Base-by-base conservation (phyloP, 2,797 vertebrate species). In the Heterohyrax brucei region DNA sequence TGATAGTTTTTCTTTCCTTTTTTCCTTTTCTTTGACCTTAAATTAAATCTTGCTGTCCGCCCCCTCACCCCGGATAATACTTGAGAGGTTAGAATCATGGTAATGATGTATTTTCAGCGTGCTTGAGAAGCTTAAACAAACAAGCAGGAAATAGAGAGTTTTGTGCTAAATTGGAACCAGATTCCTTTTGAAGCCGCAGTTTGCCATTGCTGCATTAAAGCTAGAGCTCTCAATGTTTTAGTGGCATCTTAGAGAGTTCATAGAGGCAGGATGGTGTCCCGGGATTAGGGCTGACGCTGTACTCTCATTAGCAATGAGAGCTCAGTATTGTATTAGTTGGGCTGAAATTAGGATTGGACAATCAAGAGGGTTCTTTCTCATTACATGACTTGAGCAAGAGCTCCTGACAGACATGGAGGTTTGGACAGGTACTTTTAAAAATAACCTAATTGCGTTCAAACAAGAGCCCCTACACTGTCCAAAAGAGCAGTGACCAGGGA, bases 31-130 rank as follows among this genome's bases (percentile, higher is more conserved):
- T 93, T 73, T 95, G 95, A 97, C 96, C 97, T 92, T 97, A 97
- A 96, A 96, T 98, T 97, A 98, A 98, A 89, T 97, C 90, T 97
- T 98, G 80, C 96, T 97, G 84, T 39, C 39, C 39, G 3, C 39
- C 39, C 39, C 39, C 39, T 39, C 39, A 39, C 39, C 39, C 82
- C 1, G n/a, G 28, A 95, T 97, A 81, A 97, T 82, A 94, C 94
- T 98, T 91, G 95, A 46, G 91, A 97, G 93, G 93, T 97, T 87
- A 77, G 97, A 97, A 93, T 94, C 91, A 80, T 0, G 0, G 72
- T 93, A 96, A 96, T 95, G 87, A 39, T 94, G 75, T 30, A 3
- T 80, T 97, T 95, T 93, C 92, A 80, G 0, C 79, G 87, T 81
- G 39, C 87, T 88, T 92, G 68, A 96, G 61, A 87, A 96, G 39